Percentiles rank a stretch among this genome's conserved stretches.
Evolutionary conservation across 92 coral and sea anemone species (phyloP).

Genomic region (Paragorgia papillata): DNA sequence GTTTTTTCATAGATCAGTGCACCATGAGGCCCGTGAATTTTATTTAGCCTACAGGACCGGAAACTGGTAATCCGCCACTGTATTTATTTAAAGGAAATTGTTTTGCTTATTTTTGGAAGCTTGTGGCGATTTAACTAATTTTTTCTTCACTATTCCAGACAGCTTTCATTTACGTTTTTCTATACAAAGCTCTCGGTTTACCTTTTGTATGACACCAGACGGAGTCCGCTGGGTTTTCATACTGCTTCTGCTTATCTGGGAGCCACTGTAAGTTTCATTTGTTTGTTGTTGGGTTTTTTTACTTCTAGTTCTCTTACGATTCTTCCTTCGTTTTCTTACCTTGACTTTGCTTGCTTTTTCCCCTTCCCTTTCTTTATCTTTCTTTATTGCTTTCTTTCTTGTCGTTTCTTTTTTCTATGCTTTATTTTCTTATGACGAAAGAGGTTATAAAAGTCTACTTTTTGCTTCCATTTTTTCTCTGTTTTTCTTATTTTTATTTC

Average conservation of each 20-base stretch:
- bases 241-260: background rate
- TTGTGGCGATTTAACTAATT: too few species aligned
- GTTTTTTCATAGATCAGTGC: too few species aligned
- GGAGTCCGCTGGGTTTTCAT: background rate
- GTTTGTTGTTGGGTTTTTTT: too few species aligned
- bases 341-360: too few species aligned
- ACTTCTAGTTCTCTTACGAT: too few species aligned
- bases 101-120: background rate
- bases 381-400: background rate
- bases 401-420: background rate
- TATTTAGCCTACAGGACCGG: too few species aligned
- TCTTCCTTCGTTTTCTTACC: too few species aligned
- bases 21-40: too few species aligned
- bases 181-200: slow-evolving; percentile 69
- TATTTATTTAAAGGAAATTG: too few species aligned
- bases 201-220: slow-evolving; percentile 49
- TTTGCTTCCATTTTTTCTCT: background rate
- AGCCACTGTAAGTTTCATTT: slow-evolving; percentile 35
- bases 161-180: slow-evolving; percentile 71
- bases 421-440: background rate
- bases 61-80: too few species aligned
- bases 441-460: too few species aligned
- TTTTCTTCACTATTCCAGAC: slow-evolving; percentile 45
- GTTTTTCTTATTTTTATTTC: background rate
- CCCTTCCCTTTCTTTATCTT: too few species aligned